Evolutionary conservation across 2,888 invertebrate species (phyloP), one percentile per base, ranked within the genome.

Genomic region (Craniophora ligustri): DNA sequence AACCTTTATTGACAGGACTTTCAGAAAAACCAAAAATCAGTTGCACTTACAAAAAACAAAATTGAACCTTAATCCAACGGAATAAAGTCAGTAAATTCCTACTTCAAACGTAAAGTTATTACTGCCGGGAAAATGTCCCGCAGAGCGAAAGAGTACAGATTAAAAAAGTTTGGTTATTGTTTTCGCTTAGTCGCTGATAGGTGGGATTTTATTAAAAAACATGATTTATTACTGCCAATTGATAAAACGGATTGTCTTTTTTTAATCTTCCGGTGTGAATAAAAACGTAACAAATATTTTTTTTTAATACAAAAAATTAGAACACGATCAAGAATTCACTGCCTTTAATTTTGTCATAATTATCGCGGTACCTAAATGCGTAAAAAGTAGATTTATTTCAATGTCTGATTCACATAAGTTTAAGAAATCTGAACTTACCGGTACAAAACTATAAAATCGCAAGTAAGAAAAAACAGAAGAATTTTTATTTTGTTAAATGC

Each of bases 211-310:
- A 73, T 41, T 65, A 69, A 58, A 67, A 56, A 67, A 55, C 50
- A 80, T 85, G 80, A 86, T 86, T 81, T 81, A 84, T 83, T 70
- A 53, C 61, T 73, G 75, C 58, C 65, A 70, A 65, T 73, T 75
- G 57, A 54, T 61, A 42, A 53, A 66, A 64, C 40, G 49, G 45
- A 53, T 67, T n/a, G n/a, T 26, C 16, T 7, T 40, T 55, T 55
- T 53, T 46, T 10, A 35, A 47, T 75, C 76, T 85, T 86, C 84
- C 85, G 82, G 82, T 73, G 64, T 63, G 53, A 67, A 72, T 67
- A 49, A 45, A 35, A 35, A 15, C n/a, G 7, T 39, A 40, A 32
- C 32, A 26, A 39, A 11, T 15, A 1, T 36, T 14, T n/a, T 19
- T 19, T 6, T 31, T 1, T 3, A 14, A 31, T 14, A 14, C 14